A percentile compares a stretch with the other conserved stretches of the same genome.
phyloP scores from a whole-genome alignment of 64 coral and sea anemone genomes.

The Montipora efflorescens region DNA sequence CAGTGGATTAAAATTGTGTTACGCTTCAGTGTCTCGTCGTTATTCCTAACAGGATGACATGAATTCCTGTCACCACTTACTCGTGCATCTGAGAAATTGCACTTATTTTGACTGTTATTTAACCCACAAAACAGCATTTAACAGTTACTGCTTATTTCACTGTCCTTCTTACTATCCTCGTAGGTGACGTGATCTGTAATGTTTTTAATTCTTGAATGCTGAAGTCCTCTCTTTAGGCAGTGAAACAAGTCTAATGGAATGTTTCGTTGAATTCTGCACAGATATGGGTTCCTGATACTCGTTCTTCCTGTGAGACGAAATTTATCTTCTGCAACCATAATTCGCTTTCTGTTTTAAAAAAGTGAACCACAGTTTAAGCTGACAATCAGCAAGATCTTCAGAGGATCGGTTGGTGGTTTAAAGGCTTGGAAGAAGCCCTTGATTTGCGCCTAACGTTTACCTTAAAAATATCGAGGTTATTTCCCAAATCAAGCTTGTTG shows the following conservation, averaged over 20 bases:
- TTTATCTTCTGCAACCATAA: slow-evolving; percentile 46
- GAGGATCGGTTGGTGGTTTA: slow-evolving; percentile 68
- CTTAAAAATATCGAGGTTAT: slow-evolving; percentile 47
- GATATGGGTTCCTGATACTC: slow-evolving; percentile 53
- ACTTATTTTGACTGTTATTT: no score
- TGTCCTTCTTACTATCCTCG: slow-evolving; percentile 45
- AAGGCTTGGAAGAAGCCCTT: slow-evolving; percentile 39
- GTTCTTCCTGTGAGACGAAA: slow-evolving; percentile 3
- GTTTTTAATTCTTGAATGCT: slow-evolving; percentile 37
- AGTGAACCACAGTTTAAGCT: slow-evolving; percentile 32
- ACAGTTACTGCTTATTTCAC: neutral
- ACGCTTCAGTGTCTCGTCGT: no score
- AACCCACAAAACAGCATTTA: no score
- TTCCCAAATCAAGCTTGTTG: slow-evolving; percentile 46
- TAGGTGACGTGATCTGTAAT: slow-evolving; percentile 22
- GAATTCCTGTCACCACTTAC: neutral
- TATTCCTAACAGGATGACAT: no score
- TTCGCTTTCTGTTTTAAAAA: slow-evolving; percentile 7
- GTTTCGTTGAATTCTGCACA: slow-evolving; percentile 28
- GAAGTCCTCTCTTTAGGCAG: slow-evolving; percentile 39
- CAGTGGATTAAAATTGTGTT: no score
- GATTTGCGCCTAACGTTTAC: slow-evolving; percentile 33
- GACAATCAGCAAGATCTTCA: slow-evolving; percentile 47
- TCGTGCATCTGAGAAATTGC: no score
- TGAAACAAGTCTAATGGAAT: slow-evolving; percentile 56